phyloP scores from a whole-genome alignment of 2,113 vertebrate species.

The Archocentrus centrarchus region DNA sequence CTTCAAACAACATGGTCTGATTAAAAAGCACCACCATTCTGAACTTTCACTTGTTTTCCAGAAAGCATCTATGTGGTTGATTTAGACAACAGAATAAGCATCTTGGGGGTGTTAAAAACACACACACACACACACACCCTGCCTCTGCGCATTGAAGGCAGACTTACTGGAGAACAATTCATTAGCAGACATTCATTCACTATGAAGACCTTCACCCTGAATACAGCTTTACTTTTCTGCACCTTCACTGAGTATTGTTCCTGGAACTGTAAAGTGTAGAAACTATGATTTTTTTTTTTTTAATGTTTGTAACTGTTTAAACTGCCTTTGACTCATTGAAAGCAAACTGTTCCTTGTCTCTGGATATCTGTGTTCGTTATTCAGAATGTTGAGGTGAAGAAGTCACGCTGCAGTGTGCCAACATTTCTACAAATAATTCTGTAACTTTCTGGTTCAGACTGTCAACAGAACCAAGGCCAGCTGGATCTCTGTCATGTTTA shows the following conservation, averaged over 20 bases:
- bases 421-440: rapidly evolving
- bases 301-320: too few relatives aligned
- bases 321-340: too few relatives aligned
- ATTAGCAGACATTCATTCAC: background rate
- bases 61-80: background rate
- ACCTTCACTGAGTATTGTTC: background rate
- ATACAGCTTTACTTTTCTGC: slow-evolving; percentile 3
- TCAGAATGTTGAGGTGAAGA: slow-evolving; percentile 1
- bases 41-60: background rate
- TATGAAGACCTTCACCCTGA: background rate
- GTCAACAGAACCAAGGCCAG: rapidly evolving
- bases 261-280: background rate
- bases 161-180: background rate
- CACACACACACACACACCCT: background rate
- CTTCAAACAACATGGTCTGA: background rate
- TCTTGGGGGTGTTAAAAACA: background rate
- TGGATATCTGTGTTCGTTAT: background rate
- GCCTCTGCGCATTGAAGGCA: too few relatives aligned
- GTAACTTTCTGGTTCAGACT: slow-evolving; percentile 10
- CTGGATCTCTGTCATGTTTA: background rate
- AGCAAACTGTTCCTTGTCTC: background rate
- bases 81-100: background rate
- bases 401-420: background rate
- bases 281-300: background rate
- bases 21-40: background rate